Evolutionary conservation across 2,888 invertebrate genomes (phyloP).

Genomic region (Thereva unica): DNA sequence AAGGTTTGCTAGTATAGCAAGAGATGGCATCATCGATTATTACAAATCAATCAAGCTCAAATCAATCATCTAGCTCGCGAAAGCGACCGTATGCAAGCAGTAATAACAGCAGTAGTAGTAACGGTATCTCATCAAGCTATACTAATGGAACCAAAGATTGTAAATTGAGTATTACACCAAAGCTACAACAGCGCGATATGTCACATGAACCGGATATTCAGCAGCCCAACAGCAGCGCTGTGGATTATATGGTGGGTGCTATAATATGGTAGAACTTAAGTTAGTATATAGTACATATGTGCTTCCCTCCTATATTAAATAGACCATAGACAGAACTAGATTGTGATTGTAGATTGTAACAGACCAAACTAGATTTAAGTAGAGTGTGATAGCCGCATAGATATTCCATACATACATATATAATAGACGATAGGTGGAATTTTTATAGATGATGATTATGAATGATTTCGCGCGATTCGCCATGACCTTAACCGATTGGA

Average conservation of each 20-base stretch:
- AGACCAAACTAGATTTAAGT: too few species aligned
- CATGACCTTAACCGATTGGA: conserved; percentile 23
- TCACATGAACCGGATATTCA: conserved; percentile 11
- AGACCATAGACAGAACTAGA: too few species aligned
- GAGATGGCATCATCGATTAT: conserved; percentile 41
- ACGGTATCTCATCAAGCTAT: conserved; percentile 42
- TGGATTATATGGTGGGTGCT: conserved; percentile 10
- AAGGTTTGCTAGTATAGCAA: conserved; percentile 23
- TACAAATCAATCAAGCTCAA: conserved; percentile 37
- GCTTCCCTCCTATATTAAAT: neutral
- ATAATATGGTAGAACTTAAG: neutral
- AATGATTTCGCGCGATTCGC: neutral
- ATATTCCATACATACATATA: too few species aligned
- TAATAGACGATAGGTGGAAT: too few species aligned
- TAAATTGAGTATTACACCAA: conserved; percentile 34
- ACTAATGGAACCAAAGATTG: conserved; percentile 34
- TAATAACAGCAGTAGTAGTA: conserved; percentile 26
- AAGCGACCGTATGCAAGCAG: conserved; percentile 54
- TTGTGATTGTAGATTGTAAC: too few species aligned
- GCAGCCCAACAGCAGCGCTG: conserved; percentile 17
- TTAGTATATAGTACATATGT: neutral
- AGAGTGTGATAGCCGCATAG: too few species aligned
- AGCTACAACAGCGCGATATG: conserved; percentile 22
- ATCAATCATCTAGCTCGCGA: conserved; percentile 45
- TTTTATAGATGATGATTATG: too few species aligned